Percentiles rank a stretch among this genome's conserved stretches.
Conservation (phyloP, 2,797 vertebrate genomes). For the Otolemur crassicaudatus region DNA sequence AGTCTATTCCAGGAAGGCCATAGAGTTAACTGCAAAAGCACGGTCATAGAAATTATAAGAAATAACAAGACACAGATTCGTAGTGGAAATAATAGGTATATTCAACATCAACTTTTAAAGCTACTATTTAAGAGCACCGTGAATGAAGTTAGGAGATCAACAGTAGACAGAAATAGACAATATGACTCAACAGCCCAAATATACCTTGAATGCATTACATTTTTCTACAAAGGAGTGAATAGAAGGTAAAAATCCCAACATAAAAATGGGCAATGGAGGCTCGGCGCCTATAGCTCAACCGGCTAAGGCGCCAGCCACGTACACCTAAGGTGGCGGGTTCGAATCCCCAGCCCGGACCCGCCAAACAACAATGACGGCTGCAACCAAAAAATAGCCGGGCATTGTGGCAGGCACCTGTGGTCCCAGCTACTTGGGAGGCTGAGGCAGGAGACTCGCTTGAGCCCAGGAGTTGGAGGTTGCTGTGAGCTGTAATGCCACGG, state of each 20-base stretch:
- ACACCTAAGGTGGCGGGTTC: too few species aligned
- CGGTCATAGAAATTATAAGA: neutral
- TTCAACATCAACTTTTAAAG: neutral
- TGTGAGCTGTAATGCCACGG: too few species aligned
- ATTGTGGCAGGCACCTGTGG: too few species aligned
- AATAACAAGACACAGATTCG: neutral
- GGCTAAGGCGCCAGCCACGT: too few species aligned
- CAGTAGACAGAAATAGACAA: neutral
- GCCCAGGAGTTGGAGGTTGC: too few species aligned
- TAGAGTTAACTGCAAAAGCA: neutral
- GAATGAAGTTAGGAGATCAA: neutral
- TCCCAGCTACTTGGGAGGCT: too few species aligned
- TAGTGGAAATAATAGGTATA: neutral
- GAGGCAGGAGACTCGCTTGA: too few species aligned
- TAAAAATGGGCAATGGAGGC: neutral
- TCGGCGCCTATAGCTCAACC: too few species aligned
- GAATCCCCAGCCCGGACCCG: too few species aligned
- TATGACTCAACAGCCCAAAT: neutral
- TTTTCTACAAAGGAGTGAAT: neutral
- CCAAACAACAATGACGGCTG: too few species aligned
- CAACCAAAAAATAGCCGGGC: too few species aligned
- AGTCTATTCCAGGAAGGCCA: neutral
- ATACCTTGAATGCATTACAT: neutral
- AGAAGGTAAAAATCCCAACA: neutral
- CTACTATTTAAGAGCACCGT: neutral